Evolutionary conservation across 2,888 invertebrate species (phyloP).

Genomic region (Eupithecia centaureata): DNA sequence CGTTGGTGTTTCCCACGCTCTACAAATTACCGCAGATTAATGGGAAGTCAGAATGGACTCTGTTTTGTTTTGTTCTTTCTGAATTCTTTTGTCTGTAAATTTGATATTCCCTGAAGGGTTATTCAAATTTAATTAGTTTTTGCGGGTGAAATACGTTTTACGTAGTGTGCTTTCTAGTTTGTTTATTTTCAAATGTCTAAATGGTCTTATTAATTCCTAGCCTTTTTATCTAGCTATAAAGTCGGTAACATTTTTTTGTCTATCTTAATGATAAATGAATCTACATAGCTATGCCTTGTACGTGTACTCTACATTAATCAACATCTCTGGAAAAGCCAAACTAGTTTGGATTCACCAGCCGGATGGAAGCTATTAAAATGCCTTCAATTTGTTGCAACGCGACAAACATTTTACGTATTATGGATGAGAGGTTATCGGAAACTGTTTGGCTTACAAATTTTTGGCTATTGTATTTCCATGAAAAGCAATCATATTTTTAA

Average conservation of each 20-base stretch:
- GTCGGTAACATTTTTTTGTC: not conserved
- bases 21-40: conserved; percentile 33
- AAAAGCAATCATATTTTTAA: no score
- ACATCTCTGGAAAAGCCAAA: not conserved
- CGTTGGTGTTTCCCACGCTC: conserved; percentile 49
- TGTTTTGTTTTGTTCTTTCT: conserved; percentile 19
- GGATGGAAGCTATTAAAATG: conserved; percentile 2
- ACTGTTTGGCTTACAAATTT: not conserved
- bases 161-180: not conserved
- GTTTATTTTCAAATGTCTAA: not conserved
- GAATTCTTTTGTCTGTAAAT: not conserved
- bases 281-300: no score
- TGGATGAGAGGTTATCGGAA: not conserved
- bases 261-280: no score
- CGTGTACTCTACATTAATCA: not conserved
- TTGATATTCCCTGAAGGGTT: not conserved
- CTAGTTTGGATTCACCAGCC: not conserved
- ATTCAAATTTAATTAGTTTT: not conserved
- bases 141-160: not conserved
- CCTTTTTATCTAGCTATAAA: no score
- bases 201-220: not conserved
- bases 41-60: conserved; percentile 25
- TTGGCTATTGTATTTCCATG: not conserved
- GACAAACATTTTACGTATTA: not conserved
- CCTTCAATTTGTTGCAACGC: not conserved